Evolutionary conservation across 1,140 invertebrate species (phyloP), one percentile per base, ranked within the genome.

Genomic region (Drosophila saltans): DNA sequence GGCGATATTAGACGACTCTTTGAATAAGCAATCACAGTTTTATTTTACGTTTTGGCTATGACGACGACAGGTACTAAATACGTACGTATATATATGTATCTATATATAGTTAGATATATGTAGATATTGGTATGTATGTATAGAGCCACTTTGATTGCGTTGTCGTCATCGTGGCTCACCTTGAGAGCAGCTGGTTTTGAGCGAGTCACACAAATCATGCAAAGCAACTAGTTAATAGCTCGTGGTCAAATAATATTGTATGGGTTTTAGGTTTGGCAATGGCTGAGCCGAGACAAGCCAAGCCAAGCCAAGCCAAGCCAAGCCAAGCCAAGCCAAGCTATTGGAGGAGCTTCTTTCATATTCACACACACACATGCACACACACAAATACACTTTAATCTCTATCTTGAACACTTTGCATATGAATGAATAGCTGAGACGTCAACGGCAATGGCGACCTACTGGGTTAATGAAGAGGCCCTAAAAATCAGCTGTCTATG

Each of bases 141-240:
- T 48, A 10, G 24, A 26, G 45, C 21, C 45, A 26, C 71, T 77
- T 78, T 59, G 74, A 69, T 77, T 76, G 72, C 67, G 76, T 73
- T 45, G 81, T 67, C 72, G 68, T 52, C 66, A 78, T 72, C 66
- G 68, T 68, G 10, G 85, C 72, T 89, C 84, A 89, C 84, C 84
- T 89, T 89, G 84, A 77, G 72, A 52, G 39, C 60, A 69, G 69
- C 82, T 75, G 82, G 82, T 78, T 82, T 70, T 60, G 61, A 67
- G 66, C 63, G 65, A 67, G 66, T 80, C 59, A 52, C 66, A 69
- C 81, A 77, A 80, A 82, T 78, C 82, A 75, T 74, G 68, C 73
- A 75, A 81, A 81, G 80, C 69, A 84, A 70, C 73, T 68, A 72
- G 64, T 74, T 78, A 82, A 76, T 88, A 58, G 72, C 66, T 66